A percentile compares a stretch with the other conserved stretches of the same genome.
phyloP scores from a whole-genome alignment of 2,888 invertebrate species.

The Dorcus parallelipipedus region DNA sequence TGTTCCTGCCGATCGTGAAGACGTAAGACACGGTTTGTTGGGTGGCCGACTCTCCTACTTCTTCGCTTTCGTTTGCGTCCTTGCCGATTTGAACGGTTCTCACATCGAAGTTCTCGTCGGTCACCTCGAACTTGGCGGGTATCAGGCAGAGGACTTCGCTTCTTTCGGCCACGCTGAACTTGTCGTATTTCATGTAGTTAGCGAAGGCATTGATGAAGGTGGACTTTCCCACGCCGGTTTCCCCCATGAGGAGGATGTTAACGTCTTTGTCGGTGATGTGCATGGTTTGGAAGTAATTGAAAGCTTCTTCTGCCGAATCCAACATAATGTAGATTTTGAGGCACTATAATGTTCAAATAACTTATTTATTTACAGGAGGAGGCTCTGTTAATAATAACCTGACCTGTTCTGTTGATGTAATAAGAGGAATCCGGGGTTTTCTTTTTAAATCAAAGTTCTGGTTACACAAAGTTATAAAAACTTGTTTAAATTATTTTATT shows the following conservation, averaged over 20 bases:
- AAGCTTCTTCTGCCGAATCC: neutral
- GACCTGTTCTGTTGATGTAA: too few species aligned
- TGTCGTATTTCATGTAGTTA: constrained; percentile 35
- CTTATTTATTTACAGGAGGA: too few species aligned
- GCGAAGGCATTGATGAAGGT: constrained; percentile 42
- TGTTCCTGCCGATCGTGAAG: constrained; percentile 19
- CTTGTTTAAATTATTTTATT: too few species aligned
- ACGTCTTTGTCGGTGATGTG: constrained; percentile 25
- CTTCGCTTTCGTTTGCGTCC: constrained; percentile 26
- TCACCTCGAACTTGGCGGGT: constrained; percentile 32
- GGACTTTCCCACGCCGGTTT: constrained; percentile 43
- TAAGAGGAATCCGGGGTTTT: too few species aligned
- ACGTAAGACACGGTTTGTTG: constrained; percentile 64
- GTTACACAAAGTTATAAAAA: too few species aligned
- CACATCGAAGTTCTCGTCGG: constrained; percentile 29
- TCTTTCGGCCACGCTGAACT: constrained; percentile 27
- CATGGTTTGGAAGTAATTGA: constrained; percentile 7
- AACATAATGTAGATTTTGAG: too few species aligned
- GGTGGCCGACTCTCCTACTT: constrained; percentile 25
- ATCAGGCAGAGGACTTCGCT: constrained; percentile 32
- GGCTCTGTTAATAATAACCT: too few species aligned
- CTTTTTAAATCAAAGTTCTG: too few species aligned
- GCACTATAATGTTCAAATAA: too few species aligned
- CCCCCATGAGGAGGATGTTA: constrained; percentile 41
- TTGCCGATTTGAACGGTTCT: constrained; percentile 27